Base-by-base conservation (phyloP, 2,113 vertebrate species). In the Passerina amoena region DNA sequence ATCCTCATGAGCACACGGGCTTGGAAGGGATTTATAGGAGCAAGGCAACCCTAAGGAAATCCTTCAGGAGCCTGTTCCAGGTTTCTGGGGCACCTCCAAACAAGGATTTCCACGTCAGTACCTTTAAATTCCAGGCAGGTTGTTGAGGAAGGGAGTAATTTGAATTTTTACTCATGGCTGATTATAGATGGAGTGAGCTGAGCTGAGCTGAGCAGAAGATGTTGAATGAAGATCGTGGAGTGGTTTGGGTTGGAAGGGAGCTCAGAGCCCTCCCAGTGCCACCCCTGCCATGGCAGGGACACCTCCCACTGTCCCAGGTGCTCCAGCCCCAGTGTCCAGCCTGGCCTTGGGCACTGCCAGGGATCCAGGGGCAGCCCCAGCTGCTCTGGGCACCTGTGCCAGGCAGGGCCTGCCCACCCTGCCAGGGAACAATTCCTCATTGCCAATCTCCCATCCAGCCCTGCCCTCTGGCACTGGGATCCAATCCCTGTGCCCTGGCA, bases 221-320 rank as follows among this genome's bases (percentile, higher is more conserved):
- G 50, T 2, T 65, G 68, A 61, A 10, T 30, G 38, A 65, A 73
- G 4, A 9, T 38, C 33, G 22, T 12, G 48, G 71, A 56, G 12
- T 16, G 60, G 19, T 2, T 30, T 57, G 59, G 14, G 59, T 9
- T 9, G 65, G 44, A 6, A 63, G 10, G 15, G 5, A 50, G 14
- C 12, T 3, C 0, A 42, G 12, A 63, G 0, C 21, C 6, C 33
- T 1, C 1, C 59, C 22, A 12, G 4, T 3, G 2, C 30, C 75
- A 11, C 10, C n/a, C 56, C 47, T 14, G 24, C n/a, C 40, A 40
- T 27, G 31, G n/a, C 57, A 56, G 77, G 51, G 51, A 45, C 68
- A 33, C 5, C 33, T 73, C 3, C 75, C 59, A 19, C 65, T 14
- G 27, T 7, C 30, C 42, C 76, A 50, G 35, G 31, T 37, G 14